Evolutionary conservation across 1,140 invertebrate genomes (phyloP).

Genomic region (Homalodisca vitripennis): DNA sequence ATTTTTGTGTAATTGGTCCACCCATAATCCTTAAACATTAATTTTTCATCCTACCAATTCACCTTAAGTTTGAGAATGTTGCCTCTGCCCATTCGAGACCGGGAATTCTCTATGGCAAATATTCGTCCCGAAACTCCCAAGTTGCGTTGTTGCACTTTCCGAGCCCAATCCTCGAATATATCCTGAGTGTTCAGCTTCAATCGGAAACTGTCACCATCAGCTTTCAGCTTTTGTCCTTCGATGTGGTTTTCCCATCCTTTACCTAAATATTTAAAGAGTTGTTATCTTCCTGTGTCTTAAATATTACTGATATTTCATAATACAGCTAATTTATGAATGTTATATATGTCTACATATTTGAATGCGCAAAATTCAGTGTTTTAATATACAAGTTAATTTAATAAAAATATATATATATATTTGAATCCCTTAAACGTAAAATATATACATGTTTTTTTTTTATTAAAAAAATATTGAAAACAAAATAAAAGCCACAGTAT

Average conservation of each 20-base stretch:
- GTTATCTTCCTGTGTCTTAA: neutral
- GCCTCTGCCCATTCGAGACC: constrained; percentile 78
- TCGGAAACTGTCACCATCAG: constrained; percentile 96
- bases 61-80: constrained; percentile 92
- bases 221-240: constrained; percentile 97
- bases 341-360: too few species aligned
- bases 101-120: constrained; percentile 88
- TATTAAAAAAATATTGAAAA: too few species aligned
- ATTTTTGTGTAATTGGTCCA: too few species aligned
- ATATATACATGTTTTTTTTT: too few species aligned
- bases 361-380: too few species aligned
- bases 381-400: too few species aligned
- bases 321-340: too few species aligned
- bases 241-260: constrained; percentile 99
- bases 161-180: constrained; percentile 97
- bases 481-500: too few species aligned
- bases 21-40: too few species aligned
- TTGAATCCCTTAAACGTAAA: neutral
- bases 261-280: constrained; percentile 51
- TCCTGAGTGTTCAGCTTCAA: constrained; percentile 93
- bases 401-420: neutral
- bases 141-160: constrained; percentile 93
- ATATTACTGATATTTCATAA: too few species aligned
- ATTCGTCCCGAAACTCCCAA: constrained; percentile 91
- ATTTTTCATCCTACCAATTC: too few species aligned